A percentile compares a stretch with the other conserved stretches of the same genome.
Conservation (phyloP, 2,888 invertebrate species). For the Eupelmus urozonus region DNA sequence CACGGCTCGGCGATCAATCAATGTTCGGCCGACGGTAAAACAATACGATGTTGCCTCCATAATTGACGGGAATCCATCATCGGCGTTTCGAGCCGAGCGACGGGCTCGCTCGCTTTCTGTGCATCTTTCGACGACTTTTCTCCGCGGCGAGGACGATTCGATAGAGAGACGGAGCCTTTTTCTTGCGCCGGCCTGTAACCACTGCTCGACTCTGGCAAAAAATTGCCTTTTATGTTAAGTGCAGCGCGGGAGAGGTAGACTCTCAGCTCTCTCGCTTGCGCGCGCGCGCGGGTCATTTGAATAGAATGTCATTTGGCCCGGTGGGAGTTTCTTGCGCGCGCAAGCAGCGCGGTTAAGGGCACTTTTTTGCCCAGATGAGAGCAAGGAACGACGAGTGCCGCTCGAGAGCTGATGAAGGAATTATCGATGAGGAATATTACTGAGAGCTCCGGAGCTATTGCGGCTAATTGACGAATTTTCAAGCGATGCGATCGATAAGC, state of each 20-base stretch:
- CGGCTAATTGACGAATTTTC: constrained; percentile 3
- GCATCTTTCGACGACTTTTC: constrained; percentile 43
- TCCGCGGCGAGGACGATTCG: constrained; percentile 10
- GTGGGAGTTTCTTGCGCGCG: constrained; percentile 41
- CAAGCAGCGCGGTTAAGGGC: constrained; percentile 11
- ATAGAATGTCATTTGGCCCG: constrained; percentile 60
- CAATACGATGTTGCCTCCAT: constrained; percentile 77
- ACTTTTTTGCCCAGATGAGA: background rate
- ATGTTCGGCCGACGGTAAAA: constrained; percentile 76
- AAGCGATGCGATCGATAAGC: background rate
- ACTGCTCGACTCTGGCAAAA: constrained; percentile 41
- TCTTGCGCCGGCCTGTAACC: background rate
- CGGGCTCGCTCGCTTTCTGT: constrained; percentile 53
- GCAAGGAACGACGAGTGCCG: background rate
- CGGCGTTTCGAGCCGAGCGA: constrained; percentile 71
- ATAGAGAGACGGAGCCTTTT: constrained; percentile 19
- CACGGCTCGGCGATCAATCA: constrained; percentile 72
- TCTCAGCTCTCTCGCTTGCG: background rate
- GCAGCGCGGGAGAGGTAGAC: background rate
- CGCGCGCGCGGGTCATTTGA: constrained; percentile 49
- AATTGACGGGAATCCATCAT: constrained; percentile 78
- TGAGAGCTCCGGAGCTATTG: background rate
- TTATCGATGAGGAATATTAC: constrained; percentile 28
- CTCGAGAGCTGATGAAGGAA: constrained; percentile 33
- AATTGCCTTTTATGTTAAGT: constrained; percentile 51